Evolutionary conservation across 1,140 invertebrate species (phyloP).

Genomic region (Diabrotica undecimpunctata): DNA sequence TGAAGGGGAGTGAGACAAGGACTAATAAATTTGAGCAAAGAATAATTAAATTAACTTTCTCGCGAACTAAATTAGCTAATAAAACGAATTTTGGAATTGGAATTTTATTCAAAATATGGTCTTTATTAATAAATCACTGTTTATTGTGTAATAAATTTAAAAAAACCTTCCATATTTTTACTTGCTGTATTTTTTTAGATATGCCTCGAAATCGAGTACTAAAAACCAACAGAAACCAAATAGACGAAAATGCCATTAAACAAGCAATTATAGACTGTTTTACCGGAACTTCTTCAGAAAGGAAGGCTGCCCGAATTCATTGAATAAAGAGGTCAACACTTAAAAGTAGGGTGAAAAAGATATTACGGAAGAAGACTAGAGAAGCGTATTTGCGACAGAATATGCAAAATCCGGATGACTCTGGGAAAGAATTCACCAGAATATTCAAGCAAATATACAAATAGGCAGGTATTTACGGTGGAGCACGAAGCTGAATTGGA

Average conservation of each 20-base stretch:
- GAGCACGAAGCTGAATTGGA: too few species aligned
- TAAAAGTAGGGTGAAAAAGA: neutral
- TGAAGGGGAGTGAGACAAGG: too few species aligned
- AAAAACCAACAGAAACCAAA: neutral
- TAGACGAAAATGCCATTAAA: neutral
- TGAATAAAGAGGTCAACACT: neutral
- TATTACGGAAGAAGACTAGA: neutral
- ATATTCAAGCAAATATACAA: slow-evolving; percentile 20
- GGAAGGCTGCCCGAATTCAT: neutral
- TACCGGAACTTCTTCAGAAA: neutral
- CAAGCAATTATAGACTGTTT: neutral
- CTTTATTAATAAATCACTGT: too few species aligned
- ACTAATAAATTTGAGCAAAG: too few species aligned
- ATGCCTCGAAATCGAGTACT: neutral
- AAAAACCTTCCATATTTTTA: too few species aligned
- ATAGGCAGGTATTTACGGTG: too few species aligned
- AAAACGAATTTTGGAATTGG: too few species aligned
- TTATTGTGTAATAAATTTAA: too few species aligned
- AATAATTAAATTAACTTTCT: too few species aligned
- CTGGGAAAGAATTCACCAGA: slow-evolving; percentile 3
- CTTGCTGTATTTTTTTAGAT: too few species aligned
- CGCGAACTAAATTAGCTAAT: too few species aligned
- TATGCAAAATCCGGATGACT: neutral
- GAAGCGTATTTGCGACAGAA: neutral
- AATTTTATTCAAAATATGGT: too few species aligned